Evolutionary conservation across 2,888 invertebrate genomes (phyloP).

Genomic region (Endomychus coccineus): DNA sequence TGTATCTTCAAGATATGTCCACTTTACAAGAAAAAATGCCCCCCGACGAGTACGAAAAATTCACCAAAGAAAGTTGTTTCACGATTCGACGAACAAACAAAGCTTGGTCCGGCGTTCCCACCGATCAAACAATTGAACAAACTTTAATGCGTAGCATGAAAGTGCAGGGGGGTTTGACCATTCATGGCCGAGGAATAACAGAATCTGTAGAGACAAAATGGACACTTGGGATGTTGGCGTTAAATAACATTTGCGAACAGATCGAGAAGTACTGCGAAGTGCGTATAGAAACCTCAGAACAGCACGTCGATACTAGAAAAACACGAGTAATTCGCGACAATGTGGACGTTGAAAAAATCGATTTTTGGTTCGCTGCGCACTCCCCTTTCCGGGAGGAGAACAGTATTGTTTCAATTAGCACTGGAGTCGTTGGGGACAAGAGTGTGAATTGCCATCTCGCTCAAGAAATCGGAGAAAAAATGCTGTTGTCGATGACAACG

Average conservation of each 20-base stretch:
- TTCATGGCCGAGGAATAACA: constrained; percentile 20
- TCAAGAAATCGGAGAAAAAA: background rate
- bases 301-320: constrained; percentile 18
- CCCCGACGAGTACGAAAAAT: constrained; percentile 19
- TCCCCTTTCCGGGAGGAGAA: background rate
- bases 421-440: background rate
- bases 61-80: constrained; percentile 17
- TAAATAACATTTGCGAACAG: constrained; percentile 13
- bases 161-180: constrained; percentile 21
- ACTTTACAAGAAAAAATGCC: constrained; percentile 23
- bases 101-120: too few relatives aligned
- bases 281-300: constrained; percentile 16
- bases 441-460: background rate
- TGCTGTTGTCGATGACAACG: constrained; percentile 3
- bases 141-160: constrained; percentile 26
- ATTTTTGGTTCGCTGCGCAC: constrained; percentile 14
- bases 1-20: constrained; percentile 37
- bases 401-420: background rate
- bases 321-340: constrained; percentile 19
- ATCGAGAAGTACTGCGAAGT: constrained; percentile 26
- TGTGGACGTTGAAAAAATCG: constrained; percentile 7
- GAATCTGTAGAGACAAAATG: constrained; percentile 21
- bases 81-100: too few relatives aligned
- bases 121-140: too few relatives aligned
- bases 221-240: constrained; percentile 17